phyloP scores from a whole-genome alignment of 2,113 vertebrate genomes.

The Nymphicus hollandicus region DNA sequence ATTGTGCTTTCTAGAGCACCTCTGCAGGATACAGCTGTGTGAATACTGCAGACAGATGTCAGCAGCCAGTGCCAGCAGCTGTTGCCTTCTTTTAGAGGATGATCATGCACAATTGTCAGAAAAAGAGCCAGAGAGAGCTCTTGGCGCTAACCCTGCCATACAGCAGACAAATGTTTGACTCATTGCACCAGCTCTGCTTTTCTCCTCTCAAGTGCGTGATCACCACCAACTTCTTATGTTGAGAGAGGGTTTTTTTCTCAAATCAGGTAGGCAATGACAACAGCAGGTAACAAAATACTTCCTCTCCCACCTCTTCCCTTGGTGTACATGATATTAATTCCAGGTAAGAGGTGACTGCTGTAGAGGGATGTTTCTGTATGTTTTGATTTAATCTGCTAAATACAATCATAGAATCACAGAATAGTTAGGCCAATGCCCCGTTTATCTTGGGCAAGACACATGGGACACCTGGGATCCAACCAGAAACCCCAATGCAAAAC shows the following conservation, averaged over 20 bases:
- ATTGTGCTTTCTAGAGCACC: neutral
- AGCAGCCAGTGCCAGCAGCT: slow-evolving; percentile 1
- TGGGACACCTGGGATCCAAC: neutral
- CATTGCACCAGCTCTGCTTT: neutral
- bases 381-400: neutral
- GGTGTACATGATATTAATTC: fast-evolving
- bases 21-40: neutral
- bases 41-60: slow-evolving; percentile 6
- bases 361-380: neutral
- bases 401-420: neutral
- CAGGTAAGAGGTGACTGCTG: neutral
- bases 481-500: neutral
- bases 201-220: neutral
- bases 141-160: neutral
- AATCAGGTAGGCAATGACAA: neutral
- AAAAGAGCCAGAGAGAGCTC: neutral
- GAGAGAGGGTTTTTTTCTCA: neutral
- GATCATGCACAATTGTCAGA: neutral
- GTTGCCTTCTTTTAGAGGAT: neutral
- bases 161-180: neutral
- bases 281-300: neutral
- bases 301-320: neutral
- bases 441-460: neutral
- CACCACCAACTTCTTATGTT: neutral
- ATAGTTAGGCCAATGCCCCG: neutral